These are phyloP conservation scores for Ischnura elegans DNA, from an alignment of 2,888 invertebrate species.

Conservation along the genomic window DNA sequence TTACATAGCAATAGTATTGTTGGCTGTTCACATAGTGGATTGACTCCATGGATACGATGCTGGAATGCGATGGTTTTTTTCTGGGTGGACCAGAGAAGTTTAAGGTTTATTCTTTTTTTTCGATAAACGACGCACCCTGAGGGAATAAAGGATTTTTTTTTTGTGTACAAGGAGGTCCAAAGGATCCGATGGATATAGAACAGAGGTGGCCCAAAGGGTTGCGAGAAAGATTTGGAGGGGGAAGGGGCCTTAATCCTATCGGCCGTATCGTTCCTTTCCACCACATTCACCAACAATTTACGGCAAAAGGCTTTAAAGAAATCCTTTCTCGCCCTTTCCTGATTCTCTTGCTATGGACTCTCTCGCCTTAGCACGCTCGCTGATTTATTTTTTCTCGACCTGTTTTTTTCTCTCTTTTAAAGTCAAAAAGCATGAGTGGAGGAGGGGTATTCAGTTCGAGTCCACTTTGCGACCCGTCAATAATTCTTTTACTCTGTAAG, in stretches of 20 bases:
- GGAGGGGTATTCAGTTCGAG: background rate
- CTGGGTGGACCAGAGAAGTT: background rate
- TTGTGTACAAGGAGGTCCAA: background rate
- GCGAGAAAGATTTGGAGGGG: too few species aligned
- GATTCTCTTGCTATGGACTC: background rate
- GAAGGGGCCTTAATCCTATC: background rate
- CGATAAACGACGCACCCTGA: too few species aligned
- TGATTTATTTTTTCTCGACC: background rate
- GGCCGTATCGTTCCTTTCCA: slow-evolving; percentile 18
- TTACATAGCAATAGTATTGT: too few species aligned
- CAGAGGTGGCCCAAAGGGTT: background rate
- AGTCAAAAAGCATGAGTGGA: background rate
- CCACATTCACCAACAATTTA: slow-evolving; percentile 35
- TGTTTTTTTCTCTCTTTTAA: background rate
- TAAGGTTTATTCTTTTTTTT: too few species aligned
- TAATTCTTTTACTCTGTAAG: too few species aligned
- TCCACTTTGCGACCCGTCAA: background rate
- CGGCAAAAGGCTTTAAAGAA: background rate
- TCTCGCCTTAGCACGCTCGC: background rate
- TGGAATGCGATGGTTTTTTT: background rate
- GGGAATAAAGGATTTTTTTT: too few species aligned
- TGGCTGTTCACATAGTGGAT: too few species aligned
- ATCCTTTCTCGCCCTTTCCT: background rate
- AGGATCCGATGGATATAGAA: background rate
- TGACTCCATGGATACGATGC: too few species aligned